Base-by-base conservation (phyloP, 2,797 vertebrate genomes). In the Clarias pachynema region DNA sequence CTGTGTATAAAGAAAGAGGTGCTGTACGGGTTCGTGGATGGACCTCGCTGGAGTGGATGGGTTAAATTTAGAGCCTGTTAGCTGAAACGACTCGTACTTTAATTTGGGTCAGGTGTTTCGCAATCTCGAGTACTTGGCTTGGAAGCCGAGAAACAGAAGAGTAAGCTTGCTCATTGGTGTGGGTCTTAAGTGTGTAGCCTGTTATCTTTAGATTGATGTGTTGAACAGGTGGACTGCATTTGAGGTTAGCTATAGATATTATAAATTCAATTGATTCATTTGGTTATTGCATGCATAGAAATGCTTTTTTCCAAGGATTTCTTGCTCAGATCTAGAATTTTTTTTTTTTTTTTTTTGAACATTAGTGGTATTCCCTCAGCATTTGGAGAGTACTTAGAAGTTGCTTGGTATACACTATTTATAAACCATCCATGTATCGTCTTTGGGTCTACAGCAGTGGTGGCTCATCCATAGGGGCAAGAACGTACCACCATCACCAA, bases 51-150 rank as follows among this genome's bases (percentile, higher is more conserved):
- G 57, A 84, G 59, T 4, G 70, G 85, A 40, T 77, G 59, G 83
- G 87, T 87, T 89, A 90, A 86, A 89, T 89, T 89, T 91, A 89
- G 90, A 86, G 79, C 26, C 37, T 69, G 66, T 73, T 89, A 85
- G 83, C 84, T 65, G 40, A 73, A 62, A 53, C 44, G 63, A n/a
- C 57, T 60, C 66, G 88, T 83, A 80, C 85, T 89, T 86, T 87
- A 83, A 87, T 90, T 88, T 87, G 80, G 60, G 69, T 77, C 81
- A 62, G 65, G 63, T 87, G 86, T 88, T 63, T 40, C 86, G 82
- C 66, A 69, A 65, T 85, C 63, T 86, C 34, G 85, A 79, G 74
- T 84, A 85, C 82, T 78, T 90, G 90, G 87, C 73, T 24, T 29
- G 1, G 37, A 44, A 79, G 85, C 89, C 83, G 63, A 82, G 74